Percentiles rank a stretch among this genome's conserved stretches.
Evolutionary conservation across 2,888 invertebrate genomes (phyloP).

Genomic region (Tryphoninae sp.): DNA sequence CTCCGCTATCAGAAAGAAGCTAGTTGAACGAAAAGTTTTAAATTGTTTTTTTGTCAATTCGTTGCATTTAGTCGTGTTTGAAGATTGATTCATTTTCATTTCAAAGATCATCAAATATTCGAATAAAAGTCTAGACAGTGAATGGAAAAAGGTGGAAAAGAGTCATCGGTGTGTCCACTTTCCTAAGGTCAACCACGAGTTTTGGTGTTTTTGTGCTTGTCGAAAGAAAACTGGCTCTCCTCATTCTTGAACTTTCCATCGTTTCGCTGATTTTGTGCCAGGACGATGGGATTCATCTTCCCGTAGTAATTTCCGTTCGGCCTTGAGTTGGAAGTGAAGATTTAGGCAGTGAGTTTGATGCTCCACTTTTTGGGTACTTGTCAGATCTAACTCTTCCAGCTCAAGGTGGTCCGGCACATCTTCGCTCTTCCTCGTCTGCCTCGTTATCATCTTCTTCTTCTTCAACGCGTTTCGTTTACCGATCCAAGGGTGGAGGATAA

Average conservation of each 20-base stretch:
- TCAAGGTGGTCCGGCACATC: conserved; percentile 80
- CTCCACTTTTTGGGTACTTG: conserved; percentile 78
- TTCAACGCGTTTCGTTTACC: background rate
- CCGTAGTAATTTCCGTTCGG: conserved; percentile 67
- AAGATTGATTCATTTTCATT: too few species aligned
- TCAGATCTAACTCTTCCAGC: conserved; percentile 91
- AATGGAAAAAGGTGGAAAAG: background rate
- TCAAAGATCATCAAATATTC: too few species aligned
- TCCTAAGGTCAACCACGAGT: conserved; percentile 5
- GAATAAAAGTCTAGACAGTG: background rate
- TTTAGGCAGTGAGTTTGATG: conserved; percentile 82
- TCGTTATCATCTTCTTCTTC: conserved; percentile 18
- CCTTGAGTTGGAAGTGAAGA: conserved; percentile 86
- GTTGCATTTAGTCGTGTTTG: too few species aligned
- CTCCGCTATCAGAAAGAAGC: too few species aligned
- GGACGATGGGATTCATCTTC: conserved; percentile 34
- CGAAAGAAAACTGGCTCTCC: background rate
- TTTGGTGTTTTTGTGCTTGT: conserved; percentile 50
- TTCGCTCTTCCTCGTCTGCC: conserved; percentile 56
- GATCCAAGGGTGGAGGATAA: too few species aligned
- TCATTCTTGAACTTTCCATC: conserved; percentile 4
- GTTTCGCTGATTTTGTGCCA: conserved; percentile 27
- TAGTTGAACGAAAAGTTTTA: background rate
- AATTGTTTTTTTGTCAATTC: background rate
- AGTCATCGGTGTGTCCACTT: conserved; percentile 1